Evolutionary conservation across 2,113 vertebrate species (phyloP).

Genomic region (Noturus placidus): DNA sequence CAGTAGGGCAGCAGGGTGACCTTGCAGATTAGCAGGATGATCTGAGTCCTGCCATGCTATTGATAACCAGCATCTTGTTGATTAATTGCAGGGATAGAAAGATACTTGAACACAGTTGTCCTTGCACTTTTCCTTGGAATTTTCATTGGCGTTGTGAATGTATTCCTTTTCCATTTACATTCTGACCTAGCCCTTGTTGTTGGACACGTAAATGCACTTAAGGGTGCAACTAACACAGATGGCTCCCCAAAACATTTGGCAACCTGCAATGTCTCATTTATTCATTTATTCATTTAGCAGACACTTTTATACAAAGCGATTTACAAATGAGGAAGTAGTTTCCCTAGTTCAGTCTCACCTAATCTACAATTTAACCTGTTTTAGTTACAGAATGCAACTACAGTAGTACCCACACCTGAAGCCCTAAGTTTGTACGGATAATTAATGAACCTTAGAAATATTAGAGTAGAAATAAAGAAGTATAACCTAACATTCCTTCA

Average conservation of each 20-base stretch:
- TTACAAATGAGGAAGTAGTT: no score
- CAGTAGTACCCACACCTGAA: background rate
- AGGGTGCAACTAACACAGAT: background rate
- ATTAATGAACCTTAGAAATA: background rate
- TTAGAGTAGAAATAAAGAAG: background rate
- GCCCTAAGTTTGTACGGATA: background rate
- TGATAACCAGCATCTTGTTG: background rate
- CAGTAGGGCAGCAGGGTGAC: constrained; percentile 21
- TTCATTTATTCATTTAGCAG: no score
- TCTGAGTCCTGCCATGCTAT: background rate
- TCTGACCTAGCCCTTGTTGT: background rate
- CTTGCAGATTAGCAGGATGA: constrained; percentile 19
- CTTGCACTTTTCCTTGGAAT: background rate
- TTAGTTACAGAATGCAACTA: background rate
- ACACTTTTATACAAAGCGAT: no score
- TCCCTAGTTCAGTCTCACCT: background rate
- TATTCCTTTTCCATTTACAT: background rate
- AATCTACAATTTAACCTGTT: background rate
- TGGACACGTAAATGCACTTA: background rate
- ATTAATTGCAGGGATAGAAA: constrained; percentile 23
- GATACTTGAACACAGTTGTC: constrained; percentile 4
- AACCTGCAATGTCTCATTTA: background rate
- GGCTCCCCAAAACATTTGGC: background rate
- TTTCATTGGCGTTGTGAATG: background rate
- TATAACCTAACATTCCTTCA: background rate